phyloP scores from a whole-genome alignment of 2,113 vertebrate genomes.

The Gadus macrocephalus region DNA sequence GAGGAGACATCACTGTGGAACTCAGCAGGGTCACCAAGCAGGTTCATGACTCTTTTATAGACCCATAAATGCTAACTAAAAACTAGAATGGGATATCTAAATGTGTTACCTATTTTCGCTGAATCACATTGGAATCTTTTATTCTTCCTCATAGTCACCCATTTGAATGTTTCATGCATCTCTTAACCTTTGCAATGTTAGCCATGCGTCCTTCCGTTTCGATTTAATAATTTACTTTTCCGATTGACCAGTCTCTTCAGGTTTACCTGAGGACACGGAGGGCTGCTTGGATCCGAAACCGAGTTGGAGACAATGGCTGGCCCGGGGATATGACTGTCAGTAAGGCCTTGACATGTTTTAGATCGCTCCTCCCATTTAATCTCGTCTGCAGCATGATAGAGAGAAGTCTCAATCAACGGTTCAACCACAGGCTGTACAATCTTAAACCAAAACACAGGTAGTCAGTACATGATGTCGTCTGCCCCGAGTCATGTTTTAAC shows the following conservation, averaged over 20 bases:
- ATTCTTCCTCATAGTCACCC: no score
- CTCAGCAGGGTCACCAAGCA: constrained; percentile 85
- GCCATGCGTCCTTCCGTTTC: no score
- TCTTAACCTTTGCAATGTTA: no score
- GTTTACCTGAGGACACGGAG: constrained; percentile 89
- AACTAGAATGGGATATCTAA: no score
- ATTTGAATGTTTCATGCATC: no score
- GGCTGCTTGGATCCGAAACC: constrained; percentile 84
- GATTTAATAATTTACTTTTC: no score
- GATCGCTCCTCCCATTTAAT: constrained; percentile 57
- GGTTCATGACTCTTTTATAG: constrained; percentile 58
- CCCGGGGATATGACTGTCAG: constrained; percentile 75
- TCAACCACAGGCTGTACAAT: constrained; percentile 81
- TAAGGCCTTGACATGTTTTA: constrained; percentile 39
- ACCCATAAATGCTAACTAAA: no score
- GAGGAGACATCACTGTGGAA: constrained; percentile 89
- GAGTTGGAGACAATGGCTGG: constrained; percentile 73
- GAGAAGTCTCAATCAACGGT: constrained; percentile 64
- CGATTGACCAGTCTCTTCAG: constrained; percentile 56
- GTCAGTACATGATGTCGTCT: no score
- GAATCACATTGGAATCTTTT: no score
- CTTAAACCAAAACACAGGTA: constrained; percentile 82
- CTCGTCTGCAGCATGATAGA: constrained; percentile 49
- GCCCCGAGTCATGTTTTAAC: no score
- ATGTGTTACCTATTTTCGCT: no score